phyloP scores from a whole-genome alignment of 2,113 vertebrate genomes.

The Centropus unirufus region DNA sequence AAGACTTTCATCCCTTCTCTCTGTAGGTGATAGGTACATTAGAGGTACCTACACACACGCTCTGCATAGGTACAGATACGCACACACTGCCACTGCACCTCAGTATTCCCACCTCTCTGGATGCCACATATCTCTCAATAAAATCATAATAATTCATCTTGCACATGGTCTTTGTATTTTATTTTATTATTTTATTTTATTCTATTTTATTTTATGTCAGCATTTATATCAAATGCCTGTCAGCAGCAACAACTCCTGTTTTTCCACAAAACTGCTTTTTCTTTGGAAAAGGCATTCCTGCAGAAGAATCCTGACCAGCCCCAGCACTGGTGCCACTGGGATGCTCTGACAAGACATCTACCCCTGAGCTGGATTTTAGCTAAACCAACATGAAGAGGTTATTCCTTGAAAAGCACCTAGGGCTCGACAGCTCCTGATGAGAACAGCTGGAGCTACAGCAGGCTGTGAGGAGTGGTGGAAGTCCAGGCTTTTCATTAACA shows the following conservation, averaged over 20 bases:
- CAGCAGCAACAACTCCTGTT: background rate
- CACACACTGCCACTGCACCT: background rate
- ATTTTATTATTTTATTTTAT: background rate
- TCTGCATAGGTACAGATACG: background rate
- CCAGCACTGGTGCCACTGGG: background rate
- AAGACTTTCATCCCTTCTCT: background rate
- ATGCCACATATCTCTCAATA: rapidly evolving
- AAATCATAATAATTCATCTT: background rate
- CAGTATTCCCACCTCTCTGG: background rate
- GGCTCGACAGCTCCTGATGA: conserved; percentile 27
- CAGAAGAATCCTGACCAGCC: background rate
- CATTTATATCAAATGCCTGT: background rate
- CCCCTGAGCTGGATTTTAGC: background rate
- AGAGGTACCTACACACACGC: rapidly evolving
- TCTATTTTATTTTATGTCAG: background rate
- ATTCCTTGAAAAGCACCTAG: background rate
- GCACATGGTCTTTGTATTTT: background rate
- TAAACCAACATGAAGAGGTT: background rate
- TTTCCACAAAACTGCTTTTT: background rate
- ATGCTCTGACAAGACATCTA: background rate
- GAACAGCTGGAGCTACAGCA: conserved; percentile 46
- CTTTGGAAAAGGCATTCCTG: background rate
- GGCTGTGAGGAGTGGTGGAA: background rate
- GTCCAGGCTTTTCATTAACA: conserved; percentile 10
- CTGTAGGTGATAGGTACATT: background rate